Base-by-base conservation (phyloP, 2,888 invertebrate genomes). In the Melieria omissa region DNA sequence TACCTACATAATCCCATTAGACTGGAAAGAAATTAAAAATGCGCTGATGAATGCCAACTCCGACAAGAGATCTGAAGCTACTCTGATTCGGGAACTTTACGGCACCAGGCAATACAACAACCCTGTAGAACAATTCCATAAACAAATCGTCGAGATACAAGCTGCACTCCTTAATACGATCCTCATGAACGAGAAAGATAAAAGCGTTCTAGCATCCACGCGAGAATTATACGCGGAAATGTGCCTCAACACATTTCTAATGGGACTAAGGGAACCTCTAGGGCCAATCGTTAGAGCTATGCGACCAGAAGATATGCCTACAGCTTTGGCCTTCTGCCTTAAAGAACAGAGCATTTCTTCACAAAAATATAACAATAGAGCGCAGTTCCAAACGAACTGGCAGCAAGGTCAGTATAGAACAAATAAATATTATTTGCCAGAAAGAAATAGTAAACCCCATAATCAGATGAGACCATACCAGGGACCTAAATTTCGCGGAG, bases 81-180 rank as follows among this genome's bases (percentile, higher is more conserved):
- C 71, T 3, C 55, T 75, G 8, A 74, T 77, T 44, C 54, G 72
- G 46, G 77, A 77, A 16, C 46, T 76, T 9, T 76, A 75, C 57
- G n/a, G 44, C 14, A 8, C 74, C 8, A 74, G 57, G n/a, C 77
- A 79, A 64, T 9, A n/a, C 0, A 61, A 67, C 8, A 72, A 73
- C 64, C 58, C 73, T 7, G 55, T 76, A 4, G 77, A 78, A 74
- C 7, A 54, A 12, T 78, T 76, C 41, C 75, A 77, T 46, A 58
- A 73, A 12, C 44, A 74, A 74, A 72, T 76, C n/a, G 73, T 76
- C 3, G 77, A 78, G 58, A 74, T 77, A 12, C 72, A 75, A 44
- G 52, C 77, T 0, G 66, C 77, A 4, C 54, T 78, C 12, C 63
- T 41, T 0, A 79, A 76, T 47, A 73, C 75, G 58, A 58, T 78